A percentile compares a stretch with the other conserved stretches of the same genome.
Conservation (phyloP, 2,797 vertebrate genomes). For the Sternarchorhynchus goeldii region DNA sequence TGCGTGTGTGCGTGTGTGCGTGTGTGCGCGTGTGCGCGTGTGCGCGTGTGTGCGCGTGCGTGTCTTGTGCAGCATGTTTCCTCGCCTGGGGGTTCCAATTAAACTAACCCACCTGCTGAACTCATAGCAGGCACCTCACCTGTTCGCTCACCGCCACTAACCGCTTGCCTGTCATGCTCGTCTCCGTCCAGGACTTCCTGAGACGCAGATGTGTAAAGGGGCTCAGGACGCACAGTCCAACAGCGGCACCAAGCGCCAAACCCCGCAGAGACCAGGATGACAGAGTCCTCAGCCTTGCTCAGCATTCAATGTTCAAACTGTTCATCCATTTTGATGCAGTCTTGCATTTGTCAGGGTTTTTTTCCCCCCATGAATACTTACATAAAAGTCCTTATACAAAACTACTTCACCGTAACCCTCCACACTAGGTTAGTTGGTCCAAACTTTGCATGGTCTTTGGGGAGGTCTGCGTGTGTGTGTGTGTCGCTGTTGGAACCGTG, state of each 20-base stretch:
- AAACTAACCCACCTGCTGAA: slow-evolving; percentile 1
- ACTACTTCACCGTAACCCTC: no score
- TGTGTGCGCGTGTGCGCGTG: slow-evolving; percentile 8
- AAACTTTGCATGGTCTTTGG: no score
- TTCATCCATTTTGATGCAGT: no score
- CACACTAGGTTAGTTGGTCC: no score
- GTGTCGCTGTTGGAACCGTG: slow-evolving; percentile 9
- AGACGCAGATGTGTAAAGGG: slow-evolving; percentile 19
- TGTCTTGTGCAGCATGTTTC: background rate
- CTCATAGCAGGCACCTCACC: slow-evolving; percentile 15
- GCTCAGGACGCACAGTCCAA: slow-evolving; percentile 40
- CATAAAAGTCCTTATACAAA: no score
- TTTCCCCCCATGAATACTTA: background rate
- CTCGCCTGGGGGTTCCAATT: slow-evolving; percentile 33
- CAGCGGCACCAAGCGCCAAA: slow-evolving; percentile 28
- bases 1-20: slow-evolving; percentile 30
- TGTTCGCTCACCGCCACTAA: slow-evolving; percentile 32
- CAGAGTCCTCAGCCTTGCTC: background rate
- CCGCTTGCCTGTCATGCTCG: slow-evolving; percentile 40
- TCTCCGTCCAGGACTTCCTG: background rate
- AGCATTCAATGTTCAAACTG: no score
- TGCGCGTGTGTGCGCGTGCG: background rate
- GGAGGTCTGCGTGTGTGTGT: no score
- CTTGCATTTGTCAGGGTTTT: background rate
- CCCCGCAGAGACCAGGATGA: slow-evolving; percentile 7